Evolutionary conservation across 2,113 vertebrate genomes (phyloP).

Genomic region (Clarias gariepinus): DNA sequence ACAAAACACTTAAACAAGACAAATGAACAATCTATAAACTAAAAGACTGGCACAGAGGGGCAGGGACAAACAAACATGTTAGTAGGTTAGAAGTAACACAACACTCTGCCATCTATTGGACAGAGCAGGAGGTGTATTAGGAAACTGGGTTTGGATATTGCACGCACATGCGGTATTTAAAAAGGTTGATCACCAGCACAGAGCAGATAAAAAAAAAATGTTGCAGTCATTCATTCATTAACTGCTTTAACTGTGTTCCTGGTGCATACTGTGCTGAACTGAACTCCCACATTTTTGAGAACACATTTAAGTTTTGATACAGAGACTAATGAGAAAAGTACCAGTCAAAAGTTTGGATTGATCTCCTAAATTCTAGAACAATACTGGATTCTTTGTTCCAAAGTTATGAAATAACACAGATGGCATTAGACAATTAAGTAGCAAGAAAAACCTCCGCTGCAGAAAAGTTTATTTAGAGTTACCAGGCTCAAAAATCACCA

Average conservation of each 20-base stretch:
- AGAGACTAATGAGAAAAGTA: neutral
- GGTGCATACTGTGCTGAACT: neutral
- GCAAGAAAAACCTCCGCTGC: too few species aligned
- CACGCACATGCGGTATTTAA: neutral
- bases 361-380: too few species aligned
- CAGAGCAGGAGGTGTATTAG: slow-evolving; percentile 16
- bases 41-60: neutral
- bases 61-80: neutral
- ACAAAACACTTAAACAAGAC: neutral
- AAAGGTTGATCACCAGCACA: neutral
- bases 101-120: slow-evolving; percentile 35
- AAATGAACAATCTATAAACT: neutral
- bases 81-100: neutral
- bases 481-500: too few species aligned
- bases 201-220: neutral
- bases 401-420: too few species aligned
- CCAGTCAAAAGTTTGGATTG: too few species aligned
- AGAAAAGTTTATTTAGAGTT: too few species aligned
- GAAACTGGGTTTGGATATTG: neutral
- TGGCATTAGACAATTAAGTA: too few species aligned
- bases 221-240: neutral
- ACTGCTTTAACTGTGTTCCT: neutral
- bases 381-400: too few species aligned
- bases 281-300: neutral
- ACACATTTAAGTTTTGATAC: neutral